Percentiles rank a stretch among this genome's conserved stretches.
These are phyloP conservation scores for Ormyrus rosae DNA, from an alignment of 2,888 invertebrate genomes.

Conservation along the genomic window DNA sequence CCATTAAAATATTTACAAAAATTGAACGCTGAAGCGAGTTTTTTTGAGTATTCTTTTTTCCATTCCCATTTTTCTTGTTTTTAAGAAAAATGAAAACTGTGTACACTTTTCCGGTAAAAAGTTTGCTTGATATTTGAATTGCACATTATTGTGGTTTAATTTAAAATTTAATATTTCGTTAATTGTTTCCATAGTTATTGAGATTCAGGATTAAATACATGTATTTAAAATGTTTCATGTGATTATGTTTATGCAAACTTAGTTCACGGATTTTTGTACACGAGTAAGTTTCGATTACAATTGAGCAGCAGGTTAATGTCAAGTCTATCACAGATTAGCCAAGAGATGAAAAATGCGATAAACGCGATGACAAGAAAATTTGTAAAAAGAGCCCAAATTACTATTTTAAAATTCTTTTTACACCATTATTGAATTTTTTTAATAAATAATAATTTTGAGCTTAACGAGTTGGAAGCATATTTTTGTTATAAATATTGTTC, in stretches of 20 bases:
- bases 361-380: conserved; percentile 35
- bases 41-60: conserved; percentile 11
- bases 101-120: conserved; percentile 22
- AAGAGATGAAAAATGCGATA: conserved; percentile 48
- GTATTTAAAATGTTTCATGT: neutral
- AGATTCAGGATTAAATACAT: too few species aligned
- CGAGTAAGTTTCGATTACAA: conserved; percentile 39
- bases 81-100: conserved; percentile 22
- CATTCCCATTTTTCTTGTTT: neutral
- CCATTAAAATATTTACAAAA: conserved; percentile 45
- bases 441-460: conserved; percentile 22
- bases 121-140: neutral
- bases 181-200: too few species aligned
- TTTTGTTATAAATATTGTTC: conserved; percentile 6
- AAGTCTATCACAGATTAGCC: conserved; percentile 55
- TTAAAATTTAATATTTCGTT: too few species aligned
- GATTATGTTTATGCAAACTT: conserved; percentile 3
- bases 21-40: conserved; percentile 30
- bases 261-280: neutral
- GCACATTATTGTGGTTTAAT: too few species aligned
- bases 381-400: conserved; percentile 25
- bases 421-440: neutral
- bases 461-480: conserved; percentile 13
- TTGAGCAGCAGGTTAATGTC: conserved; percentile 38
- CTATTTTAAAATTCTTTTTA: conserved; percentile 11